phyloP scores from a whole-genome alignment of 2,888 invertebrate species.

The Pocota personata region DNA sequence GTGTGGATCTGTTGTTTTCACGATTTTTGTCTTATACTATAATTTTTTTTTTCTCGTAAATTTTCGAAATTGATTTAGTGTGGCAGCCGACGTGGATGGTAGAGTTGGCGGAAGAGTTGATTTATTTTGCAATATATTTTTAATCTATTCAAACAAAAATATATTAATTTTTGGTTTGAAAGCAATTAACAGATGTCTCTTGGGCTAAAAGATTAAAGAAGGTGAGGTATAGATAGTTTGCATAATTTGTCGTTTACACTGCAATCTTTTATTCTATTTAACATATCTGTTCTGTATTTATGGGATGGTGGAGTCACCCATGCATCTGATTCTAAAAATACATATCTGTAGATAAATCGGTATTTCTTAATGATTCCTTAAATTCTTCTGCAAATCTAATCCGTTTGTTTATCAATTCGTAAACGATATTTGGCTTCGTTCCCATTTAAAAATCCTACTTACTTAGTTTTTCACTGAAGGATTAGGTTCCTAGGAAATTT shows the following conservation, averaged over 20 bases:
- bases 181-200: not conserved
- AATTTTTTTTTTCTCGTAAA: slow-evolving; percentile 1
- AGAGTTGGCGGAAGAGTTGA: not conserved
- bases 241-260: not conserved
- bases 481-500: too few species aligned
- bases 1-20: not conserved
- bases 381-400: too few species aligned
- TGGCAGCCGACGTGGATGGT: not conserved
- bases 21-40: not conserved
- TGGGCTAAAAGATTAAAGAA: not conserved
- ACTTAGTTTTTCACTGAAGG: too few species aligned
- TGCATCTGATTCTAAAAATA: too few species aligned
- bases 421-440: too few species aligned
- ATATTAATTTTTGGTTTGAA: not conserved
- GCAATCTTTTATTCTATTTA: too few species aligned
- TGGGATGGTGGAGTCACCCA: too few species aligned
- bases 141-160: not conserved
- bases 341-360: too few species aligned
- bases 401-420: too few species aligned
- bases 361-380: too few species aligned
- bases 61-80: slow-evolving; percentile 19
- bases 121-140: slow-evolving; percentile 4
- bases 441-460: too few species aligned
- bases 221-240: not conserved
- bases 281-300: too few species aligned